Conservation (phyloP, 2,888 invertebrate genomes). For the Chrysolina haemoptera region DNA sequence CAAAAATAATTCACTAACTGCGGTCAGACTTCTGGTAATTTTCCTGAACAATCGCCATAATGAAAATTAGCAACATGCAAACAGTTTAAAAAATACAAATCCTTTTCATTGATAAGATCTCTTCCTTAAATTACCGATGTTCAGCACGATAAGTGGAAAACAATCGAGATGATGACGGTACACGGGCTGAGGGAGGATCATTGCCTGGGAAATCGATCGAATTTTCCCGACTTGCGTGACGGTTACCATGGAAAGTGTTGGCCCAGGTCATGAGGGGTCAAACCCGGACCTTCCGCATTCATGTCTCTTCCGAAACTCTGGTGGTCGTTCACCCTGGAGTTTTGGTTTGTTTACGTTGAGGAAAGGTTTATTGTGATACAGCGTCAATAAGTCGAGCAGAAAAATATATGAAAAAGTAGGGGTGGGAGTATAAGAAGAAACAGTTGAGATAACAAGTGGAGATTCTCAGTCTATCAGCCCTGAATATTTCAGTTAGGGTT, state of each 20-base stretch:
- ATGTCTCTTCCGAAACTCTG: conserved; percentile 55
- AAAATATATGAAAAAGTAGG: too few relatives aligned
- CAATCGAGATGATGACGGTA: conserved; percentile 44
- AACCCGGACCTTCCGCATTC: conserved; percentile 70
- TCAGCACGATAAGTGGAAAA: conserved; percentile 42
- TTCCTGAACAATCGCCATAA: background rate
- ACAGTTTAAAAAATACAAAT: background rate
- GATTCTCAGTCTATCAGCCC: too few relatives aligned
- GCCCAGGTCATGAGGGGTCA: conserved; percentile 71
- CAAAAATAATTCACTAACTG: background rate
- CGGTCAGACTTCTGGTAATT: background rate
- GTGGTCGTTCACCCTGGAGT: conserved; percentile 39
- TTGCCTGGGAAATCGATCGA: conserved; percentile 66
- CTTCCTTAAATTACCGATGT: conserved; percentile 14
- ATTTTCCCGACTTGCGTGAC: conserved; percentile 69
- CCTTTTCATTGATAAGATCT: conserved; percentile 10
- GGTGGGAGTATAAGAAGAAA: too few relatives aligned
- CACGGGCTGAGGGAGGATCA: conserved; percentile 42
- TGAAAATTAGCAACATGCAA: background rate
- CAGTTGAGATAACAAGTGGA: too few relatives aligned
- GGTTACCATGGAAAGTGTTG: conserved; percentile 72
- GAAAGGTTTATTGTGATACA: background rate
- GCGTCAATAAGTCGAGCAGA: background rate
- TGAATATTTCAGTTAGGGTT: too few relatives aligned
- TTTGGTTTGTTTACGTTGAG: conserved; percentile 38